phyloP scores from a whole-genome alignment of 2,113 vertebrate species.

The Psephotus haematonotus region DNA sequence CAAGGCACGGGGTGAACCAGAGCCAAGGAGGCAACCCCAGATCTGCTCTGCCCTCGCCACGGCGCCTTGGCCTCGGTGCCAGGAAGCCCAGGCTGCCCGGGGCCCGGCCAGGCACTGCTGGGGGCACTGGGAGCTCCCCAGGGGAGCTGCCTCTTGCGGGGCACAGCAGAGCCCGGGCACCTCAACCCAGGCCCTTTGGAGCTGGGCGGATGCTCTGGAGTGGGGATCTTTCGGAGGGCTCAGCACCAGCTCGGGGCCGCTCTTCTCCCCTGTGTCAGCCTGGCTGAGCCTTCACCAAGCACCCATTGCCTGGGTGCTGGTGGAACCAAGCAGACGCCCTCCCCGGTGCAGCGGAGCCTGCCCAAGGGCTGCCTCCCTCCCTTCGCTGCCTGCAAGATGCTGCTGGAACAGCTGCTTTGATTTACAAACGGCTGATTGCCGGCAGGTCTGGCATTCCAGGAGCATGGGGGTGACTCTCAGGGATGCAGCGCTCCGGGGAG shows the following conservation, averaged over 20 bases:
- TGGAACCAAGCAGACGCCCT: not conserved
- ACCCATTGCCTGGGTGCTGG: not conserved
- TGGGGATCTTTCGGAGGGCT: not conserved
- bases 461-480: not conserved
- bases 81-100: not conserved
- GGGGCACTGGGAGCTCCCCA: not conserved
- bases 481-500: not conserved
- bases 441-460: not conserved
- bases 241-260: not conserved
- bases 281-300: not conserved
- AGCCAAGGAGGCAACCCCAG: not conserved
- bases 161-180: fast-evolving
- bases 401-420: constrained; percentile 49
- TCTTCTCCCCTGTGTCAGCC: not conserved
- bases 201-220: not conserved
- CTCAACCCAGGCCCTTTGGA: not conserved
- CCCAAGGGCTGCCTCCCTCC: not conserved
- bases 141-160: not conserved
- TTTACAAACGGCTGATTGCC: not conserved
- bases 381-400: not conserved
- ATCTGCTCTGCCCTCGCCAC: not conserved
- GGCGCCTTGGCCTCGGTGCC: not conserved
- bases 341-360: not conserved
- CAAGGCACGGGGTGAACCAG: fast-evolving
- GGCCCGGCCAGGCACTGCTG: not conserved